Evolutionary conservation across 2,113 vertebrate species (phyloP).

Genomic region (Neotoma lepida): DNA sequence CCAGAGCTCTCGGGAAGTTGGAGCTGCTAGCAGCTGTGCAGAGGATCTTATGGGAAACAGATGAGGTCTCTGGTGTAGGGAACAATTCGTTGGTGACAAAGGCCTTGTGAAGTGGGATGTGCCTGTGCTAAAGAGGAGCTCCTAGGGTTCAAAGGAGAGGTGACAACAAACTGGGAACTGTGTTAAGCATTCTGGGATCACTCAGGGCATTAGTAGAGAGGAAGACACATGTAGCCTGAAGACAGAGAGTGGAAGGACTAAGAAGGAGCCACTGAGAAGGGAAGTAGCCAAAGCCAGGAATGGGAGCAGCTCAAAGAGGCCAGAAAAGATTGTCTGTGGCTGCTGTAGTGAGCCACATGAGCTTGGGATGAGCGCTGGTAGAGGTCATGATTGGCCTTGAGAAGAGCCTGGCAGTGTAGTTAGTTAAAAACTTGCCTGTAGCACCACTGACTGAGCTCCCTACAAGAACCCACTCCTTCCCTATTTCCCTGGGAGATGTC

Average conservation of each 20-base stretch:
- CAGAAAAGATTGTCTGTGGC: fast-evolving
- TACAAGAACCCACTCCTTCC: not conserved
- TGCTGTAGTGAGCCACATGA: not conserved
- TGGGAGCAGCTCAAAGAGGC: not conserved
- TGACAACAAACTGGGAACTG: not conserved
- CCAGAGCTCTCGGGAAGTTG: fast-evolving
- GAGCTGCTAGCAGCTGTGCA: not conserved
- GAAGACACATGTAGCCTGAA: not conserved
- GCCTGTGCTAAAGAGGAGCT: fast-evolving
- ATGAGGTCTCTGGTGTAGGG: too few relatives aligned
- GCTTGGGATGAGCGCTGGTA: fast-evolving
- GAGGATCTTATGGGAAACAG: fast-evolving
- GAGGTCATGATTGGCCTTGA: too few relatives aligned
- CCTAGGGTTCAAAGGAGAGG: not conserved
- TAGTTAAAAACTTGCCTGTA: not conserved
- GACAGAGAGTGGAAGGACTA: too few relatives aligned
- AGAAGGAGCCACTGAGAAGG: not conserved
- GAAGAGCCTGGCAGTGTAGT: not conserved
- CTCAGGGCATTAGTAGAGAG: not conserved
- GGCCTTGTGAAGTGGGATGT: too few relatives aligned
- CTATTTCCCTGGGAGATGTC: too few relatives aligned
- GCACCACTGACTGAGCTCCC: fast-evolving
- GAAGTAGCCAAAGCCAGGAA: not conserved
- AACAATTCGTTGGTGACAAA: too few relatives aligned
- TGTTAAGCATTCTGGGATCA: not conserved